A percentile compares a stretch with the other conserved stretches of the same genome.
These are phyloP conservation scores for Sardinella longiceps DNA, from an alignment of 2,797 vertebrate genomes.

Conservation along the genomic window DNA sequence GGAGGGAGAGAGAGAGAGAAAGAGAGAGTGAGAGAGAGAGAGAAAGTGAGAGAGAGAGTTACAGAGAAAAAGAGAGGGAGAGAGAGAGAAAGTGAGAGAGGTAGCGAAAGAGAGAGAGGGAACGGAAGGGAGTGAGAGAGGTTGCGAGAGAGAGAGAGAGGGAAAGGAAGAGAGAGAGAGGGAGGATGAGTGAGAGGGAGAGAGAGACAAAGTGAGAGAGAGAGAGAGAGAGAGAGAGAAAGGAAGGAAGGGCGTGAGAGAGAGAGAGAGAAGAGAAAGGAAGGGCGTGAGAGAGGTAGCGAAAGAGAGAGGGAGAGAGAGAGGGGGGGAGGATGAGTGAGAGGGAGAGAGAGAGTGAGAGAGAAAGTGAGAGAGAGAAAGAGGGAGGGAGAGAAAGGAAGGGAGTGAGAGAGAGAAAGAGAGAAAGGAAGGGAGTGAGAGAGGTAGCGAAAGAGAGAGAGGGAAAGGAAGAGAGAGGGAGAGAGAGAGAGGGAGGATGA, in stretches of 20 bases:
- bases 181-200: neutral
- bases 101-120: neutral
- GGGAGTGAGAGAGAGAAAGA: constrained; percentile 30
- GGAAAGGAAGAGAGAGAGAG: constrained; percentile 6
- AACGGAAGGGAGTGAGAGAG: too few species aligned
- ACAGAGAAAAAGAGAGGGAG: neutral
- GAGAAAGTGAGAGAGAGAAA: neutral
- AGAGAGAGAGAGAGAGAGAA: constrained; percentile 7
- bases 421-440: constrained; percentile 35
- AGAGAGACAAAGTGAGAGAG: neutral
- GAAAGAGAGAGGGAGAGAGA: constrained; percentile 7
- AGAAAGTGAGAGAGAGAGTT: too few species aligned
- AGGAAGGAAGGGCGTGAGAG: neutral
- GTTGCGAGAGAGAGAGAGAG: neutral
- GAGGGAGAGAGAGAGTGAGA: neutral
- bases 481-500: neutral
- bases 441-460: neutral
- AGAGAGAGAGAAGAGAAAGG: neutral
- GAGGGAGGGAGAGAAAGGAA: constrained; percentile 6
- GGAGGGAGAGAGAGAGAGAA: constrained; percentile 7
- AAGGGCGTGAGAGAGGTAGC: neutral
- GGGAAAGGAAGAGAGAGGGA: neutral
- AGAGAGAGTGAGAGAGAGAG: neutral
- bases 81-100: neutral
- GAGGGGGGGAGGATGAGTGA: neutral